These are phyloP conservation scores for Rhopalosiphum padi DNA, from an alignment of 1,140 invertebrate species.

Conservation along the genomic window DNA sequence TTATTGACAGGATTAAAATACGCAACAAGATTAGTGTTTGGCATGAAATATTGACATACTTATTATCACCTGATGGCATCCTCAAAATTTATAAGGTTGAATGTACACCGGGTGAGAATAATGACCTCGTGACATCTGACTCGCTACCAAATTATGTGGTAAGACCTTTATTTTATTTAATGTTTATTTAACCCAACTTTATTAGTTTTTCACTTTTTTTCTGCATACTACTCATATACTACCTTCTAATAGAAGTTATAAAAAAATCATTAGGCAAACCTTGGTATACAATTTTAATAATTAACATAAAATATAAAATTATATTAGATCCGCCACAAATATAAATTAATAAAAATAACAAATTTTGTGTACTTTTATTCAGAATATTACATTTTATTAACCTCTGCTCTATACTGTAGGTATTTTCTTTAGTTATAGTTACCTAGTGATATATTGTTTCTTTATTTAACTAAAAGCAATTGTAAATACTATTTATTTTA, in stretches of 20 bases:
- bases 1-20: slow-evolving; percentile 34
- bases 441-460: too few species aligned
- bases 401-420: too few species aligned
- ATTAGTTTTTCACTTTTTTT: neutral
- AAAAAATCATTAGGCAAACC: neutral
- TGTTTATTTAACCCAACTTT: neutral
- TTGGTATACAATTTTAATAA: too few species aligned
- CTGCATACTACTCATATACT: neutral
- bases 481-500: too few species aligned
- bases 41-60: slow-evolving; percentile 31
- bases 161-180: neutral
- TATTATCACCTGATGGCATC: neutral
- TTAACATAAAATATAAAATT: too few species aligned
- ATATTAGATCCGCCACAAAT: too few species aligned
- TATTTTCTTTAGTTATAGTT: too few species aligned
- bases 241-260: neutral
- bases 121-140: neutral
- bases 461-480: too few species aligned
- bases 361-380: too few species aligned
- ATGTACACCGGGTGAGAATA: neutral
- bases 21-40: slow-evolving; percentile 32
- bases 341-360: too few species aligned
- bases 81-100: slow-evolving; percentile 24
- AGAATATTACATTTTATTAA: too few species aligned
- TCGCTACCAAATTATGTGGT: slow-evolving; percentile 6